phyloP scores from a whole-genome alignment of 2,113 vertebrate species.

The Oreochromis aureus region DNA sequence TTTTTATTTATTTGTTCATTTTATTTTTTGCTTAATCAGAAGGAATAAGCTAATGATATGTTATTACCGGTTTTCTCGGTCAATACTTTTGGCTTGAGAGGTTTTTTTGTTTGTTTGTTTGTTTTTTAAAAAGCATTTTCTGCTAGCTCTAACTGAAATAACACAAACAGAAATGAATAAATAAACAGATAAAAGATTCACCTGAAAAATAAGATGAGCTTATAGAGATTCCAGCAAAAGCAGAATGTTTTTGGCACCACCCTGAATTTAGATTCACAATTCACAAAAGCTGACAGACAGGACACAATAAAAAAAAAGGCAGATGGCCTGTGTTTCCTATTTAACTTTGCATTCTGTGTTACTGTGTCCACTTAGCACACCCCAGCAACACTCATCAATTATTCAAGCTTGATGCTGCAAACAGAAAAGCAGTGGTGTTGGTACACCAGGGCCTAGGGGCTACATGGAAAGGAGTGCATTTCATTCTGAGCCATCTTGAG shows the following conservation, averaged over 20 bases:
- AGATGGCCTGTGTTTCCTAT: background rate
- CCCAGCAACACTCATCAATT: slow-evolving; percentile 1
- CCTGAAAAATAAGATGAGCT: background rate
- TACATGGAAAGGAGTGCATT: background rate
- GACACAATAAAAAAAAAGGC: background rate
- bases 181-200: background rate
- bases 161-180: background rate
- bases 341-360: background rate
- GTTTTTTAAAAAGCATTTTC: background rate
- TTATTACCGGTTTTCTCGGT: background rate
- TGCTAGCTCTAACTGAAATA: background rate
- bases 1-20: background rate
- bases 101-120: background rate
- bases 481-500: background rate
- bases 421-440: background rate
- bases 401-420: slow-evolving; percentile 28
- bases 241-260: background rate
- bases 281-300: background rate
- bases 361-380: background rate
- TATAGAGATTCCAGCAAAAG: background rate
- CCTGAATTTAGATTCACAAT: background rate
- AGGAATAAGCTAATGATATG: background rate
- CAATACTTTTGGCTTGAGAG: background rate
- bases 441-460: background rate
- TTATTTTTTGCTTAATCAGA: background rate